Evolutionary conservation across 2,113 vertebrate species (phyloP).

Genomic region (Vulpes ferrilata): DNA sequence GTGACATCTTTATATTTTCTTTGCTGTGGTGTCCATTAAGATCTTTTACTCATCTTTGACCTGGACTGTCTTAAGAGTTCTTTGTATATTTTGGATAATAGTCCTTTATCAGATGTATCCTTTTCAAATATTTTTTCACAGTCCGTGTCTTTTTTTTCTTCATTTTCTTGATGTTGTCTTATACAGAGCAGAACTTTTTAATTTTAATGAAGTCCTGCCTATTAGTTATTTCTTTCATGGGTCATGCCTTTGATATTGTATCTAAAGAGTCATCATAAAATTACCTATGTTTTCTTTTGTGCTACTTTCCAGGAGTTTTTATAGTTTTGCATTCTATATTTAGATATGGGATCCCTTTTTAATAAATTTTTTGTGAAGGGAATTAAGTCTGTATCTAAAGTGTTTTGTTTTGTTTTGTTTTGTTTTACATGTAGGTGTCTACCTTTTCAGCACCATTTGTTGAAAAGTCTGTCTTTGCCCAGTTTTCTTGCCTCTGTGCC

Average conservation of each 20-base stretch:
- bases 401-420: neutral
- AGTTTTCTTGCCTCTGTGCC: neutral
- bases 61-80: neutral
- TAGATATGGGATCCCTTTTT: neutral
- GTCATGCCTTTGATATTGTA: neutral
- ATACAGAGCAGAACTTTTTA: neutral
- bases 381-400: neutral
- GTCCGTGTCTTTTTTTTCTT: neutral
- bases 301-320: neutral
- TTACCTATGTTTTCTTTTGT: neutral
- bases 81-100: neutral
- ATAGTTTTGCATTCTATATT: neutral
- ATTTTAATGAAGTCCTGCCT: neutral
- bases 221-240: neutral
- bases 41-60: neutral
- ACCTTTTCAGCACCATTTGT: neutral
- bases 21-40: neutral
- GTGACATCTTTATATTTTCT: neutral
- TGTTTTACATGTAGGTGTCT: neutral
- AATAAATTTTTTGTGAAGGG: neutral
- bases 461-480: neutral
- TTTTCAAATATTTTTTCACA: neutral
- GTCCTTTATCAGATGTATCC: neutral
- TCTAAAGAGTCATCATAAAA: neutral
- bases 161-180: neutral